Evolutionary conservation across 2,113 vertebrate species (phyloP), one percentile per base, ranked within the genome.

Genomic region (Chascanopsetta lugubris): DNA sequence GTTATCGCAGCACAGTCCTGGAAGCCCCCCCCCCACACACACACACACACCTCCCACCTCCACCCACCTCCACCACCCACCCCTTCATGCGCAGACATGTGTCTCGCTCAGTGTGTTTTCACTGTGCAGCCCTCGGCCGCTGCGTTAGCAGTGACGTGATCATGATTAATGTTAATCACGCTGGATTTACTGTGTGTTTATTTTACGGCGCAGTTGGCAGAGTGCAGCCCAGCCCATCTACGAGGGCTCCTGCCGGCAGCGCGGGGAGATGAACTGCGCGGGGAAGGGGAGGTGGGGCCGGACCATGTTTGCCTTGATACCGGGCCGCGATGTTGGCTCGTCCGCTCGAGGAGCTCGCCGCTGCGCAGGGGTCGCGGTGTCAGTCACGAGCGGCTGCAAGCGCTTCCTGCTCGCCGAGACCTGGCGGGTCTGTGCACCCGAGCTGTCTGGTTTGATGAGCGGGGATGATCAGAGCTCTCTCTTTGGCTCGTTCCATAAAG

Each of bases 131-230:
- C 72, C 71, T 77, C 69, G 85, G 82, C 73, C 61, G 63, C 56
- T 57, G 70, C 88, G 81, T 82, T 80, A 85, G 82, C 74, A 54
- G 81, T 89, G 86, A 89, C 87, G 80, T 84, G 85, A 79, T 85
- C 75, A 56, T 87, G 87, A 91, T 91, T 80, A 85, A 86, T 86
- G 82, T 67, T 90, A 87, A 91, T 90, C 90, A 82, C 8, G 59
- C 73, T 72, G 85, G 84, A 89, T 90, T 90, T 89, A 89, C 80
- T 79, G 87, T 61, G 76, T 91, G 86, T 90, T 90, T 91, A 89
- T 89, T 91, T 89, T 87, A 82, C 82, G 79, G 83, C 62, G 73
- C 80, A 71, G 71, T 88, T 89, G 84, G 85, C 85, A 82, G 77
- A 58, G 68, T 25, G 12, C 40, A 61, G 53, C 55, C 48, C 12